These are phyloP conservation scores for Corythornis leucogaster DNA, from an alignment of 2,797 vertebrate species.

Conservation along the genomic window DNA sequence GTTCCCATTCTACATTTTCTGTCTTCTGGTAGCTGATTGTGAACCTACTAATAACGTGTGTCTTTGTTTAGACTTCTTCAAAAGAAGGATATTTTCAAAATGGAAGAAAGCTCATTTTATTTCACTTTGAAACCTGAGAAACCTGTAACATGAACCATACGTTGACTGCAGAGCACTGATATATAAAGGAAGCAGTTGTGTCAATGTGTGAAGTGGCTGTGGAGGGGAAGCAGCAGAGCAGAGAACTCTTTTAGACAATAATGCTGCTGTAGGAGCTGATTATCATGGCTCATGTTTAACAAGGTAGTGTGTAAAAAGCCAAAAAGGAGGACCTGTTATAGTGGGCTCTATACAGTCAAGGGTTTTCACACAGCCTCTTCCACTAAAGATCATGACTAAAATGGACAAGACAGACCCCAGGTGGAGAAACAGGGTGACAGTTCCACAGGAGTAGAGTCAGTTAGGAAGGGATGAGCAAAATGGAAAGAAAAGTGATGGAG, in stretches of 20 bases:
- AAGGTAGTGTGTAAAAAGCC: neutral
- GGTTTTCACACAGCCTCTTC: neutral
- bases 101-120: slow-evolving; percentile 77
- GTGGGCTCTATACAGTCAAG: neutral
- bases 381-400: slow-evolving; percentile 7
- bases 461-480: neutral
- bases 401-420: slow-evolving; percentile 53
- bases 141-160: slow-evolving; percentile 74
- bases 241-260: neutral
- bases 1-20: slow-evolving; percentile 72
- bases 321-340: neutral
- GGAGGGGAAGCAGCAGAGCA: neutral
- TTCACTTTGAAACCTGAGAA: slow-evolving; percentile 77
- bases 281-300: neutral
- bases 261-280: neutral
- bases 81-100: slow-evolving; percentile 71
- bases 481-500: neutral
- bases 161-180: slow-evolving; percentile 60
- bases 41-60: slow-evolving; percentile 68
- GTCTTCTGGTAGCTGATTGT: slow-evolving; percentile 68
- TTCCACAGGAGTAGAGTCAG: neutral
- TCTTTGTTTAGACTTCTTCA: slow-evolving; percentile 72
- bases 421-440: slow-evolving; percentile 30
- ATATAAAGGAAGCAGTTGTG: slow-evolving; percentile 64
- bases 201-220: slow-evolving; percentile 44